Base-by-base conservation (phyloP, 2,888 invertebrate genomes). In the Crematogaster levior region DNA sequence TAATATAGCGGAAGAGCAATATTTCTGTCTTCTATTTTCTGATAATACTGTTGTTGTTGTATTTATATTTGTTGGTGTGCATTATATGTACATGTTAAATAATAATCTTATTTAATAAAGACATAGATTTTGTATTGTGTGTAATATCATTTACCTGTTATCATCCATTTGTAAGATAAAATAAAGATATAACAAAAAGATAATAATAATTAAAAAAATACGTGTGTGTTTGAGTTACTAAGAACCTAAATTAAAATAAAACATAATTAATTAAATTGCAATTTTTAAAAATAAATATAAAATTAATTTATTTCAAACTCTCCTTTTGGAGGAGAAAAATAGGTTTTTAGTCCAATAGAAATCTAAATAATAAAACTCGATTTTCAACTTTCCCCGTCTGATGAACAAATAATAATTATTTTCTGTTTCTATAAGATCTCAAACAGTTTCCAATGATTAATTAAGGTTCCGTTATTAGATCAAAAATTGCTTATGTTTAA, bases 61-160 rank as follows among this genome's bases (percentile, higher is more conserved):
- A 84, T 83, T 81, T 86, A 83, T 86, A 65, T 7, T 68, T 83
- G 63, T 72, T 83, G 21, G 15, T 27, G 21, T 73, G 63, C 81
- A 43, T 46, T 85, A 74, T 85, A 86, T 46, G 79, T 60, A 61
- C 73, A 83, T 88, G 65, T 72, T 70, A 84, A 90, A 91, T 89
- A 91, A 90, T 85, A 30, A 43, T 56, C 0, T 43, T 56, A 79
- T 34, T 79, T 79, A 79, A 70, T 79, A 79, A 43, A 77, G 0
- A 34, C 1, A 51, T 3, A n/a, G n/a, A 0, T 10, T 30, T 70
- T 21, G 15, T 30, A 53, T 27, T 77, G 46, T 2, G 1, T 43
- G 12, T 43, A 12, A 15, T 18, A 56, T 40, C 12, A 18, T 56
- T 53, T 68, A 21, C 15, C 46, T 65, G 1, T 27, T 40, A 56